Base-by-base conservation (phyloP, 2,888 invertebrate species). In the Tinea trinotella region DNA sequence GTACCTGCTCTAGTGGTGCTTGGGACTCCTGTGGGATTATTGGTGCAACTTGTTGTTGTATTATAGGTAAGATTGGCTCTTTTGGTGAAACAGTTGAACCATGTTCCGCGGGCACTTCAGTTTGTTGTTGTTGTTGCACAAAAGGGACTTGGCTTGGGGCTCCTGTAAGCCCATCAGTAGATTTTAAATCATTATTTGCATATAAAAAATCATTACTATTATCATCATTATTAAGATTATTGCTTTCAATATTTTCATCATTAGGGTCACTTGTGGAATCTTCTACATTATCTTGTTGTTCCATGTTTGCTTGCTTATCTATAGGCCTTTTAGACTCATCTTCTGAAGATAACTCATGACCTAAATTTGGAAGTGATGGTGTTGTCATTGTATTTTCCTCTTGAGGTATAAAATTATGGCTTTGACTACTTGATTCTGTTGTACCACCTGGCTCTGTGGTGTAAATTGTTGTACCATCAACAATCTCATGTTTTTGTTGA, bases 401-500 rank as follows among this genome's bases (percentile, higher is more conserved):
- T 6, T 40, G 2, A 15, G 40, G 7, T 15, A 40, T 15, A 40
- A 40, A 40, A n/a, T 40, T 3, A 40, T 12, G 9, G 19, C 10
- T 46, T 46, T 46, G 46, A 3, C 2, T 19, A 46, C 7, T 4
- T 19, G 46, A 2, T 46, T 46, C 19, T 19, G 46, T 46, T 2
- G 46, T 19, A n/a, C 15, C 19, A 4, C 19, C 46, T 7, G 46
- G 46, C n/a, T 46, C 46, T 10, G 3, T n/a, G 2, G 76, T 71
- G 59, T 84, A 88, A 60, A 92, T 77, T 17, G 89, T 90, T 9
- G 93, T 93, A 10, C 92, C 93, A 70, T 93, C 92, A 59, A 92
- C 74, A 19, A 92, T 81, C 70, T 84, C 81, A 66, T 77, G 81
- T 12, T 72, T 60, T 59, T 77, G 73, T 58, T 76, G 74, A 15